A percentile compares a stretch with the other conserved stretches of the same genome.
These are phyloP conservation scores for Sycophila sp. DNA, from an alignment of 1,140 invertebrate genomes.

Conservation along the genomic window DNA sequence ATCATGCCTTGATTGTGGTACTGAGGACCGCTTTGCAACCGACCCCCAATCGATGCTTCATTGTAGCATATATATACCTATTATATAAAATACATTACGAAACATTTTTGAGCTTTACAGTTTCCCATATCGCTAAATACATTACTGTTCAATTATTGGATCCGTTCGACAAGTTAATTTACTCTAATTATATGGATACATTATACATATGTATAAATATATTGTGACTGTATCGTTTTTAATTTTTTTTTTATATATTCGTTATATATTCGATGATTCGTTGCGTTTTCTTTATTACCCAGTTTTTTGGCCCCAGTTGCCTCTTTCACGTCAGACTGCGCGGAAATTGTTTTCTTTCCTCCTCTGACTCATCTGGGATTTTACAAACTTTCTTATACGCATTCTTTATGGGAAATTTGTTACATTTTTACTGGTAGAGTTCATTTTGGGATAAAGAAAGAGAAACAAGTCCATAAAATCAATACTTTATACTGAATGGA, in stretches of 20 bases:
- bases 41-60: conserved; percentile 52
- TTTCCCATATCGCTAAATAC: conserved; percentile 39
- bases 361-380: no score
- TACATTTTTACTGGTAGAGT: no score
- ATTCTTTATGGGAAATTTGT: no score
- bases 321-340: neutral
- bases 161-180: conserved; percentile 12
- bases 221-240: conserved; percentile 5
- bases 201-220: conserved; percentile 20
- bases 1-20: conserved; percentile 52
- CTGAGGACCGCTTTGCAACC: conserved; percentile 51
- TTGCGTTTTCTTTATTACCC: neutral
- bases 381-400: no score
- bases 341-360: neutral
- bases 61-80: conserved; percentile 46
- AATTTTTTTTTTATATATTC: neutral
- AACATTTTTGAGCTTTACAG: conserved; percentile 46
- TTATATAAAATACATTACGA: conserved; percentile 4
- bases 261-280: neutral
- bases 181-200: neutral
- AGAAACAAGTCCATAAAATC: no score
- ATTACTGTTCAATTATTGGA: conserved; percentile 17
- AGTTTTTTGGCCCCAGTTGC: neutral
- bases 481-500: no score
- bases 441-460: no score